Conservation (phyloP, 1,140 invertebrate species). For the Hycleus cichorii region DNA sequence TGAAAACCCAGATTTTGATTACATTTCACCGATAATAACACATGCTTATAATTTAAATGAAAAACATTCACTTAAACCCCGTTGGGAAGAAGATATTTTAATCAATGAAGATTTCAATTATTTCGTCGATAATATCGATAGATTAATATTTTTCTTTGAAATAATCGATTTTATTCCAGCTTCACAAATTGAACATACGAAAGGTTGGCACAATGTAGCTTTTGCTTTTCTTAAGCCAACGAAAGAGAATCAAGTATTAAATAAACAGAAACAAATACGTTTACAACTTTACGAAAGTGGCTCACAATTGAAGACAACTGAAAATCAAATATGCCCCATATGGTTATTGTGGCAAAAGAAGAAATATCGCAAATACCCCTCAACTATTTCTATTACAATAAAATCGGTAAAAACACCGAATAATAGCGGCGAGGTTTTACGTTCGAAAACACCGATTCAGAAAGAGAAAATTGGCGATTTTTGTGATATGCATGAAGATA, state of each 20-base stretch:
- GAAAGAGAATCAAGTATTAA: constrained; percentile 18
- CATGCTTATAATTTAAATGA: constrained; percentile 30
- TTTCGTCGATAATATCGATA: constrained; percentile 18
- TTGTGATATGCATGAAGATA: background rate
- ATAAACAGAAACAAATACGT: constrained; percentile 32
- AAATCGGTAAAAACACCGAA: constrained; percentile 20
- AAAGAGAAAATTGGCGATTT: constrained; percentile 9
- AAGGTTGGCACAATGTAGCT: constrained; percentile 29
- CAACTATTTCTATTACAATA: constrained; percentile 30
- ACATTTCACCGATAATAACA: constrained; percentile 26
- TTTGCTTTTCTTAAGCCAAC: constrained; percentile 36
- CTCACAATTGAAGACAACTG: constrained; percentile 14
- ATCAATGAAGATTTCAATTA: constrained; percentile 33
- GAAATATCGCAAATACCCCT: constrained; percentile 34
- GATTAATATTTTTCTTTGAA: constrained; percentile 35
- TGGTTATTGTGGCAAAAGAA: constrained; percentile 33
- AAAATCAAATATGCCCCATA: constrained; percentile 15
- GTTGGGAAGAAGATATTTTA: constrained; percentile 36
- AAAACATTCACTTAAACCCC: constrained; percentile 30
- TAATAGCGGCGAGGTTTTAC: constrained; percentile 22
- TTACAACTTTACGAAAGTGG: constrained; percentile 30
- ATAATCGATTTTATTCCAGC: constrained; percentile 25
- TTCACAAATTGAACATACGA: constrained; percentile 9
- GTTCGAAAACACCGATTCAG: constrained; percentile 25
- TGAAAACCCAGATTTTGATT: constrained; percentile 24